Base-by-base conservation (phyloP, 2,113 vertebrate species). In the Sphaerodactylus townsendi region DNA sequence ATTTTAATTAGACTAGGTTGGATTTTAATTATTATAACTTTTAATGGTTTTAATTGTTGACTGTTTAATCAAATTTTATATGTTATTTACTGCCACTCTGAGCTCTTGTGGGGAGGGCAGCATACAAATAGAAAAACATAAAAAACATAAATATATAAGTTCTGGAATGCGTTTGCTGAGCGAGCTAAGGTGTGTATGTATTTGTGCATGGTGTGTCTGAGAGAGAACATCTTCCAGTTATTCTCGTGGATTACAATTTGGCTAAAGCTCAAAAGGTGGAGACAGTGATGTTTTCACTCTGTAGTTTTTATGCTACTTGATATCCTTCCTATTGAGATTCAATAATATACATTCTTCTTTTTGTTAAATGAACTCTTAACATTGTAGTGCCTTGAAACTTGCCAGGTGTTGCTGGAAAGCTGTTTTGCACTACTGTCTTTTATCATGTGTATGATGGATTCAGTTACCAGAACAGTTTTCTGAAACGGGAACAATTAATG, bases 231-330 rank as follows among this genome's bases (percentile, higher is more conserved):
- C 48, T 81, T n/a, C 87, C 4, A 71, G 19, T 84, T 89, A 65
- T 76, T 69, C 87, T 2, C 68, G 81, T 81, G 71, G 48, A 68
- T 46, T 77, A 81, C 28, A 88, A 84, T 90, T 90, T 91, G 88
- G 13, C 83, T 66, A 44, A 53, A 82, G 30, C 81, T 90, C 89
- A 73, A 64, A 17, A 76, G 53, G 66, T 56, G 64, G 86, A 83
- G 85, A 46, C 21, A 77, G 89, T 79, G 8, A 1, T 82, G 62
- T 84, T 86, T 85, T 39, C 28, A 39, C 30, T 90, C 2, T 46
- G 64, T 2, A 41, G 69, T 62, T 62, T 83, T 93, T 50, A 72
- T 83, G 56, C 28, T 28, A 1, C 77, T 89, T 90, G 65, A 79
- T 90, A 90, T 89, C 66, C 65, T 6, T 68, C 88, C 72, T 66